These are phyloP conservation scores for Hyles euphorbiae DNA, from an alignment of 1,140 invertebrate genomes.

Conservation along the genomic window DNA sequence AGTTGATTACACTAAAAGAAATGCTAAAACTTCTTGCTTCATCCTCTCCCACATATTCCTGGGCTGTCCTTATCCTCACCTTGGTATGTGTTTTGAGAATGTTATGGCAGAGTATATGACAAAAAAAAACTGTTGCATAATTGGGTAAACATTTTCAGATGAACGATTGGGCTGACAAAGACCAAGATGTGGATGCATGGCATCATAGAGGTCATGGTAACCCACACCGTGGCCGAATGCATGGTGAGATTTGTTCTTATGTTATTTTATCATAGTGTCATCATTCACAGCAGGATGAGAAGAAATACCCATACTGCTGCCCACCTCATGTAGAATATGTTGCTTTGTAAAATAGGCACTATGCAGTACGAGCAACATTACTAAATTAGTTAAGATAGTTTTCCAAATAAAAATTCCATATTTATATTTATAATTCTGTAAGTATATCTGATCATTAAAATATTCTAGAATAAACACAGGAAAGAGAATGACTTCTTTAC, in stretches of 20 bases:
- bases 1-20: conserved; percentile 60
- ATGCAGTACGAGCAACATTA: no score
- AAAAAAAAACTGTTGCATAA: not conserved
- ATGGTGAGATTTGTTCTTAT: conserved; percentile 35
- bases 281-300: no score
- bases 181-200: conserved; percentile 60
- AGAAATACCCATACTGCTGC: no score
- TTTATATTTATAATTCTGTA: no score
- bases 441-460: no score
- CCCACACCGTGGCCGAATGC: conserved; percentile 54
- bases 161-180: conserved; percentile 69
- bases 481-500: not conserved
- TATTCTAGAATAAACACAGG: no score
- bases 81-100: conserved; percentile 46
- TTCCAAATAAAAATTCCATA: no score
- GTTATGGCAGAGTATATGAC: not conserved
- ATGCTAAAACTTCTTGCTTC: conserved; percentile 46
- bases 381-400: no score
- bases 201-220: conserved; percentile 61
- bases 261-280: no score
- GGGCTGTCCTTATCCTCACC: conserved; percentile 67
- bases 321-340: no score
- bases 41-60: conserved; percentile 70
- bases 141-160: conserved; percentile 41
- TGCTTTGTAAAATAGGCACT: no score